Evolutionary conservation across 2,113 vertebrate genomes (phyloP).

Genomic region (Myotis davidii): DNA sequence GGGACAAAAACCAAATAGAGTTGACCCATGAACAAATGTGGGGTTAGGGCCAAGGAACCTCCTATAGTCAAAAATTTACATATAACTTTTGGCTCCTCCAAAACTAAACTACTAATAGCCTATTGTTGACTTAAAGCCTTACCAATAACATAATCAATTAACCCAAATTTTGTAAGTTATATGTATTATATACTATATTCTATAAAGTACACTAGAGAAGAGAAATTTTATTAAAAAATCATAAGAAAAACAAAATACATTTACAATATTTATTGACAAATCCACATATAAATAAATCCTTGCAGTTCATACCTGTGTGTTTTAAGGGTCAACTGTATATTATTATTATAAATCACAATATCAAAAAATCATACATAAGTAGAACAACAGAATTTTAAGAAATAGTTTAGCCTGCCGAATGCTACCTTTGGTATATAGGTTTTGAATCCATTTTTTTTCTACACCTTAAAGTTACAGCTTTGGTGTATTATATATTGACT

Average conservation of each 20-base stretch:
- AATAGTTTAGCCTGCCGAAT: not conserved
- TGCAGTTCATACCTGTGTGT: not conserved
- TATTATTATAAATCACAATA: not conserved
- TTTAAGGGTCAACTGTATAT: not conserved
- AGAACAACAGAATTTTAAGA: not conserved
- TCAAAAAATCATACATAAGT: not conserved
- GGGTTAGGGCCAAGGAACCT: no score
- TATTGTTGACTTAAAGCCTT: not conserved
- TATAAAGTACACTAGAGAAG: not conserved
- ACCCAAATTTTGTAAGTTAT: not conserved
- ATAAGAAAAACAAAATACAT: not conserved
- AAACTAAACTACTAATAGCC: not conserved
- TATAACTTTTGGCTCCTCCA: not conserved
- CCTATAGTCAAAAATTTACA: not conserved
- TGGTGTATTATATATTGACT: not conserved
- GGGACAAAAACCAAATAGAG: not conserved
- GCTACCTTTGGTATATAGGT: not conserved
- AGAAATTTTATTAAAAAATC: not conserved
- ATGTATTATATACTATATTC: not conserved
- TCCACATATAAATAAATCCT: not conserved
- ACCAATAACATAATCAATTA: not conserved
- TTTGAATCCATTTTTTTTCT: not conserved
- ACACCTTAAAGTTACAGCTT: not conserved
- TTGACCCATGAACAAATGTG: not conserved
- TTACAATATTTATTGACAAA: not conserved